Evolutionary conservation across 2,888 invertebrate genomes (phyloP).

Genomic region (Dorcus parallelipipedus): DNA sequence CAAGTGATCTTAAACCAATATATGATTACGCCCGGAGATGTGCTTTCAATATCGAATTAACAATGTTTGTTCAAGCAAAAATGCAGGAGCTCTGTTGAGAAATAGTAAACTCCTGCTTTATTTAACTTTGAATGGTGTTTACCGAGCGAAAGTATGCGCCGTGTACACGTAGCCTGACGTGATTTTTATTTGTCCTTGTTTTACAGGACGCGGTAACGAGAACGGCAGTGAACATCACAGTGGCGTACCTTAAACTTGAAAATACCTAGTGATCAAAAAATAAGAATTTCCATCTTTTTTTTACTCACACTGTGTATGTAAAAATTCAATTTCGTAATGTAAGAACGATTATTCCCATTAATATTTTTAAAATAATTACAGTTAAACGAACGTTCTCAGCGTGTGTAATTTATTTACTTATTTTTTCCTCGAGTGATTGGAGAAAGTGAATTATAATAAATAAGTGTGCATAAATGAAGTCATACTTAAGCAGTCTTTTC

Average conservation of each 20-base stretch:
- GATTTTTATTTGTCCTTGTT: conserved; percentile 1
- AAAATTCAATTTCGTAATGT: too few species aligned
- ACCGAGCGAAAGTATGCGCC: conserved; percentile 1
- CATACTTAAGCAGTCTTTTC: too few species aligned
- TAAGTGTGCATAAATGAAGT: too few species aligned
- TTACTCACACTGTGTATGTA: not conserved
- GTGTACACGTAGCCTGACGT: not conserved
- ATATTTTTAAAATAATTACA: too few species aligned
- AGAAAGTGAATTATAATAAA: too few species aligned
- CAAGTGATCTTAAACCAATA: too few species aligned
- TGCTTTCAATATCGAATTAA: not conserved
- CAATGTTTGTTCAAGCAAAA: not conserved
- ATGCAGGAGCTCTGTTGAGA: not conserved
- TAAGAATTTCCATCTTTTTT: not conserved
- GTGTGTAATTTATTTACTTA: too few species aligned
- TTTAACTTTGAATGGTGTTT: not conserved
- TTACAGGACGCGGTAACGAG: not conserved
- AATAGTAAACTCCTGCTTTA: not conserved
- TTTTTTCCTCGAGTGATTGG: too few species aligned
- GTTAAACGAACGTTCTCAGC: too few species aligned
- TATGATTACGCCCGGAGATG: too few species aligned
- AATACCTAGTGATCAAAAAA: too few species aligned
- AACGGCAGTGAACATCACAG: not conserved
- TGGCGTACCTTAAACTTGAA: not conserved
- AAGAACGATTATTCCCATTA: too few species aligned